Percentiles rank a stretch among this genome's conserved stretches.
phyloP scores from a whole-genome alignment of 2,888 invertebrate species.

The Elmis aenea region DNA sequence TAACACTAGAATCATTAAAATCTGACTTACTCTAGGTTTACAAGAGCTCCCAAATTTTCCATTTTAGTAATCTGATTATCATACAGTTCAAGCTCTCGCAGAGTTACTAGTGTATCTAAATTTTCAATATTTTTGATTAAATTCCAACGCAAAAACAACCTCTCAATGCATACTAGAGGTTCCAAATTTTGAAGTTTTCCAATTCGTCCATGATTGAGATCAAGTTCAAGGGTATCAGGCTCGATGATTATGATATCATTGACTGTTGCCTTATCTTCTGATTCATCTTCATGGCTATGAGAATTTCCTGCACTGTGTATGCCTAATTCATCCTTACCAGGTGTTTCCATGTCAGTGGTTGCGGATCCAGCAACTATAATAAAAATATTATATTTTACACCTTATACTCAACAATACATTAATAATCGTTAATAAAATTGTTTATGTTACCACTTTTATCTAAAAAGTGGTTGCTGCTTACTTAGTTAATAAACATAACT shows the following conservation, averaged over 20 bases:
- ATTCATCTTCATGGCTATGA: constrained; percentile 7
- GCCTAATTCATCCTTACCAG: no score
- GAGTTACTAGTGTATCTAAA: constrained; percentile 65
- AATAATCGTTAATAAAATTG: no score
- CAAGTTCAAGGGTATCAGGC: constrained; percentile 66
- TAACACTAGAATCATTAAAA: constrained; percentile 3
- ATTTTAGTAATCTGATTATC: constrained; percentile 94
- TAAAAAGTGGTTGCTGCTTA: no score
- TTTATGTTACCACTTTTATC: no score
- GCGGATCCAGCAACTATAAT: no score
- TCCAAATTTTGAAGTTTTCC: constrained; percentile 82
- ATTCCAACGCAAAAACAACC: constrained; percentile 89
- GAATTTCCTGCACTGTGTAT: no score
- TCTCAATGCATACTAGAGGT: constrained; percentile 67
- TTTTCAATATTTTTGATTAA: constrained; percentile 93
- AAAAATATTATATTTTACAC: no score
- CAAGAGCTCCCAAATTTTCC: constrained; percentile 80
- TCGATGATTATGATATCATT: constrained; percentile 63
- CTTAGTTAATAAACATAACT: no score
- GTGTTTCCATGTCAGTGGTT: no score
- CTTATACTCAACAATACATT: no score
- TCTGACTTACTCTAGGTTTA: constrained; percentile 78
- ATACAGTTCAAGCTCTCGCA: constrained; percentile 88
- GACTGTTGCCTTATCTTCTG: constrained; percentile 38
- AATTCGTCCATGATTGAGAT: constrained; percentile 85